Evolutionary conservation across 2,797 vertebrate genomes (phyloP).

Genomic region (Sebastes kiyomatsui): DNA sequence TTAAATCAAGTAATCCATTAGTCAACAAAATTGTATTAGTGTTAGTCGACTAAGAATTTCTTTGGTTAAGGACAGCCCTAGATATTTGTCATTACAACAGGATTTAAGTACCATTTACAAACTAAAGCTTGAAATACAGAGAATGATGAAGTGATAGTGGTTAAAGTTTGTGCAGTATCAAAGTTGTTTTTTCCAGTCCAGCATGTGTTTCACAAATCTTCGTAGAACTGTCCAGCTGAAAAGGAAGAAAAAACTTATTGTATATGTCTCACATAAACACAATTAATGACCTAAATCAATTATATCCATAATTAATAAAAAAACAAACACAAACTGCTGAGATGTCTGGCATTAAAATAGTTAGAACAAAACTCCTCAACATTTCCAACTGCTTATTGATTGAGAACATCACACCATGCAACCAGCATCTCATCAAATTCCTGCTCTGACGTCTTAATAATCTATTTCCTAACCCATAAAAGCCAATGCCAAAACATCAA

Average conservation of each 20-base stretch:
- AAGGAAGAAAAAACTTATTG: background rate
- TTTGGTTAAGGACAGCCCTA: background rate
- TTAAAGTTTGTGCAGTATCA: background rate
- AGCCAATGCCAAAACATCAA: background rate
- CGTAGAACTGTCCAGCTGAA: constrained; percentile 61
- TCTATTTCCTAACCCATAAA: background rate
- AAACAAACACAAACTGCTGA: background rate
- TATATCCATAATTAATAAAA: background rate
- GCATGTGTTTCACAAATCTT: constrained; percentile 60
- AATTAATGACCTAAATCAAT: background rate
- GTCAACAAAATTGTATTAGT: too few relatives aligned
- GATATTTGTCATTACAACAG: constrained; percentile 3
- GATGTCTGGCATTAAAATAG: background rate
- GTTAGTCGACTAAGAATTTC: too few relatives aligned
- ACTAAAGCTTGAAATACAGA: constrained; percentile 26
- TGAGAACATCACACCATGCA: background rate
- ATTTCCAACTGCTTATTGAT: background rate
- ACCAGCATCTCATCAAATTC: background rate
- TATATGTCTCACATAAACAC: background rate
- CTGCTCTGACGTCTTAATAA: background rate
- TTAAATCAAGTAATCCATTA: too few relatives aligned
- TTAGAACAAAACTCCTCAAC: background rate
- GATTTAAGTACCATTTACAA: constrained; percentile 10
- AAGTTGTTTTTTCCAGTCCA: constrained; percentile 18
- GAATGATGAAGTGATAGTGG: constrained; percentile 18